Base-by-base conservation (phyloP, 2,888 invertebrate genomes). In the Acrobasis repandana region DNA sequence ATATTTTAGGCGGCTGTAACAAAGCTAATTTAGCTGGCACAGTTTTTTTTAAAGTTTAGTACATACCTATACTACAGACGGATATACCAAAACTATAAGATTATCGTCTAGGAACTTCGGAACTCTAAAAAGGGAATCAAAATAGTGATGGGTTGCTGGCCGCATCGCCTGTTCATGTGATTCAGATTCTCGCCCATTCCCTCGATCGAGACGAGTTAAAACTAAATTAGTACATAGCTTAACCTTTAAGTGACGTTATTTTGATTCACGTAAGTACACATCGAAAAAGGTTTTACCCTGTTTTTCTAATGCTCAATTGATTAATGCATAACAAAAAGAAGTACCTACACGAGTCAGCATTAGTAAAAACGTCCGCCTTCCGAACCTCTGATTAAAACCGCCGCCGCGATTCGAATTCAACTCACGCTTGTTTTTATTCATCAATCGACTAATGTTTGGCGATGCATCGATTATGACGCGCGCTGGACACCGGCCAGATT, bases 401-500 rank as follows among this genome's bases (percentile, higher is more conserved):
- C 54, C 54, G 47, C 20, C 47, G 15, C n/a, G 10, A 28, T 57
- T 57, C 9, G n/a, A 10, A 58, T 33, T 48, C 48, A 34, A 48
- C 36, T 15, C 58, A 50, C 49, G 38, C 20, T 38, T n/a, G 10
- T 67, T 72, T 67, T 72, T 63, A 65, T 67, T 60, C 63, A 70
- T 69, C 69, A 69, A 60, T 66, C 64, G 46, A 62, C 58, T 56
- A 70, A 70, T 67, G 67, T 47, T 46, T 33, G 18, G 14, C 59
- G 59, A 65, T 66, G 71, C 71, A 69, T 58, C 60, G 61, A 38
- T 60, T 46, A 67, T 77, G 81, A 79, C 80, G 79, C 74, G 60
- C 52, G 61, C 69, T 75, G 75, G 77, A 77, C 79, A 69, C 65
- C 67, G 69, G 73, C 77, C 81, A 88, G 87, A 86, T 89, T 89